Base-by-base conservation (phyloP, 2,113 vertebrate genomes). In the Gopherus flavomarginatus region DNA sequence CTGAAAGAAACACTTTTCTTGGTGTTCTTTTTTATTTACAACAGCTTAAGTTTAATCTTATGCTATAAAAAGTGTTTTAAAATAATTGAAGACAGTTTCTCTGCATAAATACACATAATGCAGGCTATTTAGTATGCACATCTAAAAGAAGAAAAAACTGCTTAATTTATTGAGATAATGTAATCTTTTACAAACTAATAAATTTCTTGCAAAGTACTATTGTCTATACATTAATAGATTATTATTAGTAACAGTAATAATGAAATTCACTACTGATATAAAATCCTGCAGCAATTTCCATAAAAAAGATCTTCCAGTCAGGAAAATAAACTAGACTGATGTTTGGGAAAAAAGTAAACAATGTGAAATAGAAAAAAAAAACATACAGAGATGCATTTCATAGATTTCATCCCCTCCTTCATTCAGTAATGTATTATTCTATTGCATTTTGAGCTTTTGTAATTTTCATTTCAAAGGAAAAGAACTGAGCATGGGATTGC, bases 401-500 rank as follows among this genome's bases (percentile, higher is more conserved):
- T 47, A 81, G 86, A 89, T 94, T 86, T 87, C 49, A 82, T 52
- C 87, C 31, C 47, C 91, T 81, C 14, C 78, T 72, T 84, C 42
- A 42, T 42, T 42, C 42, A 42, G 42, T 42, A 42, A 42, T 4
- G 42, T 42, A 42, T 42, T 42, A 42, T 42, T 42, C 42, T 42
- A 42, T 42, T 42, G 42, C 42, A 42, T 21, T 87, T 57, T 88
- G 89, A 49, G 56, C 77, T 90, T 97, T 75, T 90, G 12, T 65
- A 88, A 94, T 94, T 95, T 97, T 97, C 62, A 92, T 92, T 97
- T 96, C 91, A 94, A 96, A 96, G 88, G 93, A 91, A 89, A 92
- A 80, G 31, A 86, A 90, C 85, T 8, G 54, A 92, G 80, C 88
- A 14, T 75, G 49, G 88, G 12, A 59, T 0, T 12, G 82, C 89